Evolutionary conservation across 2,888 invertebrate species (phyloP), one percentile per base, ranked within the genome.

Genomic region (Invenusta paracnida): DNA sequence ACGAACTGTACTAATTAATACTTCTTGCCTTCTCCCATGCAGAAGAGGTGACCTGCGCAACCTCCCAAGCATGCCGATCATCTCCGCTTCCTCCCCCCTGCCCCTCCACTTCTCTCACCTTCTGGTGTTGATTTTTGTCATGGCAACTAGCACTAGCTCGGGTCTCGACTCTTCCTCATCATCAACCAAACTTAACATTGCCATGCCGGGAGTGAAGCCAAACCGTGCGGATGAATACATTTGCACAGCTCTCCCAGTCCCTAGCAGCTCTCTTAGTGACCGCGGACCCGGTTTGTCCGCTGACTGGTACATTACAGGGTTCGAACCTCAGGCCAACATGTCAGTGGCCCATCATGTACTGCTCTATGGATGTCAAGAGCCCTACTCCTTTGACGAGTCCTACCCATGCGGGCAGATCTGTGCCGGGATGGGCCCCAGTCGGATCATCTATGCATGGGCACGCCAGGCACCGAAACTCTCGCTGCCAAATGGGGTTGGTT

Each of bases 341-440:
- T 91, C 92, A 81, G 91, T 92, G 23, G 93, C 93, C 5, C 93
- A 93, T 89, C 93, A 93, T 89, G 93, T 93, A 90, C 90, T 93
- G n/a, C 89, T 93, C 29, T 93, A 93, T 88, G 93, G 93, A 29
- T 93, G 93, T 88, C 89, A 88, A n/a, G 89, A 90, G 73, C 91
- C 92, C 0, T 91, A 88, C 93, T 91, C 87, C 79, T 87, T 87
- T 85, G 88, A 88, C 0, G 28, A 85, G 23, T 28, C 30, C 2
- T 87, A 28, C 31, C n/a, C 27, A 13, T 98, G 98, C 90, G 97
- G 98, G 0, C 94, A 94, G 88, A 95, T 96, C 0, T 98, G 97
- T 90, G 93, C 92, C 0, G 93, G 93, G 48, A 94, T 90, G 0
- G 90, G 90, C 0, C 87, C 89, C 13, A 73, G 73, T 23, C 91